Evolutionary conservation across 1,140 invertebrate genomes (phyloP).

Genomic region (Drosophila asahinai): DNA sequence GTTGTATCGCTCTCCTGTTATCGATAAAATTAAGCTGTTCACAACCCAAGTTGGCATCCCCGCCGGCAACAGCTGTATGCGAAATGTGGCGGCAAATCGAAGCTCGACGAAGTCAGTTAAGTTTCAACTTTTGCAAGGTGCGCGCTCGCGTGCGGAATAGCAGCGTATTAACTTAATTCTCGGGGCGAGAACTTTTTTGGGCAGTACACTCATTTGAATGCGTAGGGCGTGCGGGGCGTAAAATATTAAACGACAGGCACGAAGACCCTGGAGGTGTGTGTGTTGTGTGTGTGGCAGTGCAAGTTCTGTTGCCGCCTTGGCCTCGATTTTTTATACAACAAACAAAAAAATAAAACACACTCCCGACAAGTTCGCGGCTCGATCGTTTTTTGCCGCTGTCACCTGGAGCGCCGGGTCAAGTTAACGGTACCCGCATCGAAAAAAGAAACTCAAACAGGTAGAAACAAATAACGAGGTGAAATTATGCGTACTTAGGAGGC

Average conservation of each 20-base stretch:
- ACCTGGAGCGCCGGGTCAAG: conserved; percentile 67
- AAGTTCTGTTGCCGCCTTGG: conserved; percentile 23
- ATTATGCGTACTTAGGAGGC: conserved; percentile 56
- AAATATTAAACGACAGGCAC: conserved; percentile 23
- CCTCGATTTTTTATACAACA: conserved; percentile 3
- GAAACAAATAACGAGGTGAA: conserved; percentile 58
- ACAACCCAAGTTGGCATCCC: conserved; percentile 2
- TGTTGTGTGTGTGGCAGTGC: conserved; percentile 10
- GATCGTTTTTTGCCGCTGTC: conserved; percentile 29
- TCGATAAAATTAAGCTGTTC: not conserved
- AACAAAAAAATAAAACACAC: conserved; percentile 9
- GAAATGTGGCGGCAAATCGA: conserved; percentile 47
- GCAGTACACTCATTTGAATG: conserved; percentile 32
- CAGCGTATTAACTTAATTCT: conserved; percentile 7
- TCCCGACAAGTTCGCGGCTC: conserved; percentile 19
- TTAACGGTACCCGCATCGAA: conserved; percentile 68
- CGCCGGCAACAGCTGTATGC: conserved; percentile 19
- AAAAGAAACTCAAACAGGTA: conserved; percentile 71
- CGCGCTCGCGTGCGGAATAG: conserved; percentile 32
- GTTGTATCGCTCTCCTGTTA: not conserved
- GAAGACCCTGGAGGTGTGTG: conserved; percentile 9
- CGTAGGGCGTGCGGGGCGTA: conserved; percentile 32
- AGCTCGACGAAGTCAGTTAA: conserved; percentile 22
- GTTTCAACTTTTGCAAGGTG: conserved; percentile 40
- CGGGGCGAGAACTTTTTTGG: conserved; percentile 39